Percentiles rank a stretch among this genome's conserved stretches.
Evolutionary conservation across 2,113 vertebrate species (phyloP).

Genomic region (Varanus salvator): DNA sequence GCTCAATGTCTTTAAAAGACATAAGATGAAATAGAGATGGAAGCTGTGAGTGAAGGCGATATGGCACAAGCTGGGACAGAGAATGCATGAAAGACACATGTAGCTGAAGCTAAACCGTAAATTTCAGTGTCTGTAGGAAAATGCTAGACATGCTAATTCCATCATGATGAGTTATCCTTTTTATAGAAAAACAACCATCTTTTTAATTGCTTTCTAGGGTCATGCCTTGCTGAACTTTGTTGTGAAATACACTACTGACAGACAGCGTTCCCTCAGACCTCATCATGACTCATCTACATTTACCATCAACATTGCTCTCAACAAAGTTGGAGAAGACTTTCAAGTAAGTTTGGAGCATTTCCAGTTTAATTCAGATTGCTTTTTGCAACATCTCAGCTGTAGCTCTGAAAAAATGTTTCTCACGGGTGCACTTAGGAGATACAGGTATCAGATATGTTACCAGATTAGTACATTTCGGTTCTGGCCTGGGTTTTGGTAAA

Average conservation of each 20-base stretch:
- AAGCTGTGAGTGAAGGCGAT: background rate
- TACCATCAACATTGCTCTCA: slow-evolving; percentile 97
- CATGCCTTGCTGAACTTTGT: slow-evolving; percentile 94
- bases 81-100: background rate
- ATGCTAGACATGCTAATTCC: background rate
- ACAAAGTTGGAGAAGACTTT: slow-evolving; percentile 92
- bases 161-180: background rate
- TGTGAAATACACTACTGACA: slow-evolving; percentile 93
- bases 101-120: background rate
- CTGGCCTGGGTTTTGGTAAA: background rate
- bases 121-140: background rate
- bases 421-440: background rate
- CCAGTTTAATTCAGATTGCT: background rate
- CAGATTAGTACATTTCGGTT: background rate
- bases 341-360: slow-evolving; percentile 77
- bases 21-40: background rate
- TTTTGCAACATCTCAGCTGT: background rate
- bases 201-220: slow-evolving; percentile 77
- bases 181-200: background rate
- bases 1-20: background rate
- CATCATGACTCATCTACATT: slow-evolving; percentile 98
- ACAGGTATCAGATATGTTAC: background rate
- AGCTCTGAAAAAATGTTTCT: background rate
- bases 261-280: slow-evolving; percentile 89
- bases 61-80: background rate